These are phyloP conservation scores for Styela clava DNA, from an alignment of 23 tunicate genomes.

Conservation along the genomic window DNA sequence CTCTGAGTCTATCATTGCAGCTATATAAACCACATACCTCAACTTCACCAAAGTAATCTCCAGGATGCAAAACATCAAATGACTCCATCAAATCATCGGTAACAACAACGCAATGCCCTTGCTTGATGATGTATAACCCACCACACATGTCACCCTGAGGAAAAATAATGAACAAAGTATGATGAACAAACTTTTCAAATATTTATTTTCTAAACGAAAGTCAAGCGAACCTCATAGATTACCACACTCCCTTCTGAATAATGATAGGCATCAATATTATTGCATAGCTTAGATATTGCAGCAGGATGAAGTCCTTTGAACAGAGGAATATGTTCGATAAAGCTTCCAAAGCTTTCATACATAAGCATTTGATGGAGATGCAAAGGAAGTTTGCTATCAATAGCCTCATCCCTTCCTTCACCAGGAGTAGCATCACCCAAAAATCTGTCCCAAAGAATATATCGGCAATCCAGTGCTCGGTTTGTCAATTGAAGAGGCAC, in stretches of 20 bases:
- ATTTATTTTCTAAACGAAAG: not conserved
- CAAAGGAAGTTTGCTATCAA: constrained; percentile 66
- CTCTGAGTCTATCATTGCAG: no score
- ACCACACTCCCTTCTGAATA: constrained; percentile 73
- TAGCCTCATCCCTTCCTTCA: not conserved
- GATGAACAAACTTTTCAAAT: not conserved
- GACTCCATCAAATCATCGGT: constrained; percentile 45
- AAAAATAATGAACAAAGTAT: no score
- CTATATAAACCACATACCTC: no score
- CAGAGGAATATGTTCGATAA: constrained; percentile 51
- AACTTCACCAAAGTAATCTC: constrained; percentile 88
- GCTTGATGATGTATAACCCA: constrained; percentile 70
- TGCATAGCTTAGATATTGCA: constrained; percentile 64
- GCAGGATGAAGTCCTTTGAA: constrained; percentile 62
- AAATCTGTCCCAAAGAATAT: constrained; percentile 73
- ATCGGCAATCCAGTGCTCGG: constrained; percentile 74
- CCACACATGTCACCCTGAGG: constrained; percentile 75
- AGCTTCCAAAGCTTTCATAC: constrained; percentile 74
- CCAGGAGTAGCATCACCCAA: constrained; percentile 83
- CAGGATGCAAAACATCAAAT: constrained; percentile 65
- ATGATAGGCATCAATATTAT: constrained; percentile 48
- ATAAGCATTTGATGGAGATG: constrained; percentile 55
- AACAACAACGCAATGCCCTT: constrained; percentile 79
- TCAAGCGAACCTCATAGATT: constrained; percentile 66
- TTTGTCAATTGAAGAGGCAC: constrained; percentile 45